A percentile compares a stretch with the other conserved stretches of the same genome.
These are phyloP conservation scores for Plutella xylostella DNA, from an alignment of 2,888 invertebrate genomes.

Conservation along the genomic window DNA sequence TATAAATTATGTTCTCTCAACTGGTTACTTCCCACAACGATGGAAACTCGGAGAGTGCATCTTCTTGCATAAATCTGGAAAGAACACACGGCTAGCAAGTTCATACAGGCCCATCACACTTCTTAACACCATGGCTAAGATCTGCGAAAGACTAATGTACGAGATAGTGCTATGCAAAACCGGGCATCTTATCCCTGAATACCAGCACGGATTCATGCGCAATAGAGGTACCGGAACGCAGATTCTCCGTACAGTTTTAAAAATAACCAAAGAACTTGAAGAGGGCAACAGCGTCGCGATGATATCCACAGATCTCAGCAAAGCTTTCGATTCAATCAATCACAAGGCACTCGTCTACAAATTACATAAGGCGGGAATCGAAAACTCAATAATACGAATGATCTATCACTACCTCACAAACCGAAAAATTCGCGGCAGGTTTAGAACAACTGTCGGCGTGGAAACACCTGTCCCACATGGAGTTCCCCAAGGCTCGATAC, in stretches of 20 bases:
- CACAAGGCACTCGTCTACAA: slow-evolving; percentile 8
- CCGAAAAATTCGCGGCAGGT: neutral
- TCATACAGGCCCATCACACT: slow-evolving; percentile 7
- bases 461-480: neutral
- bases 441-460: neutral
- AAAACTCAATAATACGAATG: slow-evolving; percentile 7
- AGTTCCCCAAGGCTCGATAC: slow-evolving; percentile 5
- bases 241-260: neutral
- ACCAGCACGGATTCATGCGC: slow-evolving; percentile 2
- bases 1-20: neutral
- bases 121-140: slow-evolving; percentile 13
- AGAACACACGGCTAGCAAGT: neutral
- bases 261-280: neutral
- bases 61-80: neutral
- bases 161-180: neutral
- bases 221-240: slow-evolving; percentile 1
- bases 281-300: slow-evolving; percentile 7
- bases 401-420: slow-evolving; percentile 8
- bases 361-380: slow-evolving; percentile 3
- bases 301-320: slow-evolving; percentile 10
- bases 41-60: slow-evolving; percentile 1
- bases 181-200: slow-evolving; percentile 7
- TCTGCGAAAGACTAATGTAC: neutral
- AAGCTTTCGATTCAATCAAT: slow-evolving; percentile 12
- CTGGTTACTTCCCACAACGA: slow-evolving; percentile 1